Evolutionary conservation across 2,113 vertebrate genomes (phyloP), one percentile per base, ranked within the genome.

Genomic region (Nycticryphes semicollaris): DNA sequence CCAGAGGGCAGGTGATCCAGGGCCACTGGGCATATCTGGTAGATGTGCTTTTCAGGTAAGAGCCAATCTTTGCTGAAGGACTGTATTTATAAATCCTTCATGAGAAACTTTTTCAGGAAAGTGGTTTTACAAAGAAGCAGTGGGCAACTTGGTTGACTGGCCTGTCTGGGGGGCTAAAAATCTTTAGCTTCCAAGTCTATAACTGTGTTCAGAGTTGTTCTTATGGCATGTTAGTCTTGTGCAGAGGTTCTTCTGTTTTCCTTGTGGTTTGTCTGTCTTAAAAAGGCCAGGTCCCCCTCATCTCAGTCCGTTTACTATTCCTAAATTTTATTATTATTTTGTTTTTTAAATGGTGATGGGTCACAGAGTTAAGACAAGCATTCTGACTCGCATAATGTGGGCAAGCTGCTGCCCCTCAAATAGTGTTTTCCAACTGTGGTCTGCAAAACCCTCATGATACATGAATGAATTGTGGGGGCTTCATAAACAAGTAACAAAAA

Each of bases 1-100:
- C 39, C 19, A 10, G 25, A 41, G 37, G 23, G n/a, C 23, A 39
- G 28, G 28, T 1, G 2, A 48, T n/a, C 45, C 30, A 1, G 37
- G 23, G 45, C 45, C 11, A 3, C 57, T 7, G 24, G 28, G 9
- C 7, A 7, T n/a, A 21, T 25, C 1, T 0, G 51, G 5, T 15
- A 31, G 37, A 10, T 22, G 18, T 5, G 21, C 10, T 0, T 24
- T 70, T 66, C 25, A 18, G 15, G 37, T 23, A 31, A 47, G 54
- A 57, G 54, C 39, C 6, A 0, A 15, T 56, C 41, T 45, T 43
- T 68, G 53, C 47, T 67, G 80, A 50, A 62, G 72, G 30, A 47
- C n/a, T 37, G 6, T 43, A 7, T 59, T 64, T 39, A 37, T 9
- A 20, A 11, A 37, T 72, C 50, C 9, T 23, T 67, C 1, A 0